phyloP scores from a whole-genome alignment of 2,797 vertebrate species.

The Eurystomus glaucurus region DNA sequence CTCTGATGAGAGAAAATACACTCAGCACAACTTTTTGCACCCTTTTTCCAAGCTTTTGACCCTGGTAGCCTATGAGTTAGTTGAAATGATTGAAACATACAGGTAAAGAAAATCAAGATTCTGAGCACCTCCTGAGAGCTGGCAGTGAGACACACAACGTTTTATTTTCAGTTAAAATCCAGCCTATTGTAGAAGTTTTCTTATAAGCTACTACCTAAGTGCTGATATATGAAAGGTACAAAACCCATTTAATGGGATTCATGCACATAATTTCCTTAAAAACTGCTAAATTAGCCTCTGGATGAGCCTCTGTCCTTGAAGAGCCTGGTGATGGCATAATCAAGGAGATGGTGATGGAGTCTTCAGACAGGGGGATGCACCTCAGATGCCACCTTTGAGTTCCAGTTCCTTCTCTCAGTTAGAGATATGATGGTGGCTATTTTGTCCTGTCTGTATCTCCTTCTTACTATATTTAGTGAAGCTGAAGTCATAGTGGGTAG shows the following conservation, averaged over 20 bases:
- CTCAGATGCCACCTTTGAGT: background rate
- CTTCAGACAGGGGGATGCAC: background rate
- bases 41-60: conserved; percentile 33
- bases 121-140: background rate
- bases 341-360: background rate
- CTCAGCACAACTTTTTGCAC: conserved; percentile 22
- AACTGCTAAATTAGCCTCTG: background rate
- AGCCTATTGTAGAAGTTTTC: background rate
- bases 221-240: background rate
- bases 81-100: conserved; percentile 30
- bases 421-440: background rate
- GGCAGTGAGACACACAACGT: background rate
- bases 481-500: background rate
- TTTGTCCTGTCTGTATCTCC: background rate
- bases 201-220: background rate
- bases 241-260: background rate
- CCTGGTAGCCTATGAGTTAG: background rate
- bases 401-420: background rate
- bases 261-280: background rate
- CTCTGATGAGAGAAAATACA: conserved; percentile 38
- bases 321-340: background rate
- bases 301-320: background rate
- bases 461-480: background rate
- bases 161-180: conserved; percentile 7
- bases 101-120: conserved; percentile 26